Evolutionary conservation across 2,888 invertebrate species (phyloP).

Genomic region (Napeogenes inachia): DNA sequence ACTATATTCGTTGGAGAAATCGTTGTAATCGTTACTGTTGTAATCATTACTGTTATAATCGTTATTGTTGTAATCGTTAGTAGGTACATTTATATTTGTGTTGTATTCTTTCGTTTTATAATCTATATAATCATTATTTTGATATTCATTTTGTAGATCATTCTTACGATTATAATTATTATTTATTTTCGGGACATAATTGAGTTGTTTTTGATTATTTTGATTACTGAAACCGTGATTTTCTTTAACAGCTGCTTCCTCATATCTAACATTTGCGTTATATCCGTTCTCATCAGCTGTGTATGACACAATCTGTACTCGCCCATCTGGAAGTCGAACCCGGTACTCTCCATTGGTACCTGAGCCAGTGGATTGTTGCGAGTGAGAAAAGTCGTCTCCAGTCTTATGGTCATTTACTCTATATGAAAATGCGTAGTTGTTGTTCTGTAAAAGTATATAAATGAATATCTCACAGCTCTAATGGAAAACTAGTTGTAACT

Average conservation of each 20-base stretch:
- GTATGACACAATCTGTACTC: slow-evolving; percentile 81
- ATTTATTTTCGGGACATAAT: slow-evolving; percentile 3
- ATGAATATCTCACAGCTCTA: no score
- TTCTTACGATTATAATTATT: slow-evolving; percentile 23
- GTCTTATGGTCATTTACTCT: slow-evolving; percentile 78
- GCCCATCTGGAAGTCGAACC: slow-evolving; percentile 82
- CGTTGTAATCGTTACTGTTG: slow-evolving; percentile 54
- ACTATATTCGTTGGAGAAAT: slow-evolving; percentile 46
- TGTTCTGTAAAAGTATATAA: slow-evolving; percentile 45
- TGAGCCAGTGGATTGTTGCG: slow-evolving; percentile 78
- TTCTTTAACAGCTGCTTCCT: slow-evolving; percentile 43
- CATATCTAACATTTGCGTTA: slow-evolving; percentile 81
- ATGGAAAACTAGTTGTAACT: no score
- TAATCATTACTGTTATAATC: slow-evolving; percentile 52
- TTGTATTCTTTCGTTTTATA: slow-evolving; percentile 20
- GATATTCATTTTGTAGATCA: slow-evolving; percentile 26
- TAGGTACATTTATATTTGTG: slow-evolving; percentile 21
- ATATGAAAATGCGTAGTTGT: slow-evolving; percentile 82
- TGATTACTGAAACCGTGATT: slow-evolving; percentile 32
- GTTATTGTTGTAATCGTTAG: slow-evolving; percentile 49
- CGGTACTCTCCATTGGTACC: slow-evolving; percentile 82
- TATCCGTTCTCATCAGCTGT: slow-evolving; percentile 82
- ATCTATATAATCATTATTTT: slow-evolving; percentile 24
- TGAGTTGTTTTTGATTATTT: slow-evolving; percentile 15
- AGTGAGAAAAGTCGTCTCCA: slow-evolving; percentile 83